Base-by-base conservation (phyloP, 2,113 vertebrate species). In the Ciconia boyciana region DNA sequence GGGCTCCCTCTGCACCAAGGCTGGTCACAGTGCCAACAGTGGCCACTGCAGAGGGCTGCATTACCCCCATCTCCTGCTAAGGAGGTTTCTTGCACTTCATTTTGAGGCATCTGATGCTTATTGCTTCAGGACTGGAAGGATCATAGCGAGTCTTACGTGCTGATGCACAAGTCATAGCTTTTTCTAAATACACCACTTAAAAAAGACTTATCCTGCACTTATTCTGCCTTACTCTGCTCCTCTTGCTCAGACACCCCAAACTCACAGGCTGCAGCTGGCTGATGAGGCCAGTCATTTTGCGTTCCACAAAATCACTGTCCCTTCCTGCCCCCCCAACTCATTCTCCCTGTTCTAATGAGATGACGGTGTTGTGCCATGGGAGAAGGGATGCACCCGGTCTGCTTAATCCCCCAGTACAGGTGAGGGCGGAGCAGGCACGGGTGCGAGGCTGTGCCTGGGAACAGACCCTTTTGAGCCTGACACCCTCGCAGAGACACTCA, bases 351-450 rank as follows among this genome's bases (percentile, higher is more conserved):
- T 49, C 68, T 39, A 34, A 49, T 51, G 54, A 68, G 51, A 29
- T 26, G 21, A 39, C 0, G 1, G 13, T 36, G 57, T 3, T 31
- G 16, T 91, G 36, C n/a, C 17, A n/a, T 2, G 34, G 68, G 28
- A 54, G 31, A 34, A 65, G 28, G 28, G 28, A 75, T 58, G 51
- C 28, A 70, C 14, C 5, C 2, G 0, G 11, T 13, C 21, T 3
- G 10, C 81, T 83, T 74, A 83, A 81, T 31, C 5, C 0, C 60
- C 39, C 6, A 4, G 46, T 21, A 69, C 7, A 10, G 24, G 9
- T 7, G 34, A 69, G 6, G 4, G 9, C 16, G 14, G 24, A 80
- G 20, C 7, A 0, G 20, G 6, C 31, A 76, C 0, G 4, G 49
- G 28, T 24, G 14, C 3, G 2, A 57, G 54, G 58, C 68, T 75